Base-by-base conservation (phyloP, 1,140 invertebrate species). In the Odontomachus brunneus region DNA sequence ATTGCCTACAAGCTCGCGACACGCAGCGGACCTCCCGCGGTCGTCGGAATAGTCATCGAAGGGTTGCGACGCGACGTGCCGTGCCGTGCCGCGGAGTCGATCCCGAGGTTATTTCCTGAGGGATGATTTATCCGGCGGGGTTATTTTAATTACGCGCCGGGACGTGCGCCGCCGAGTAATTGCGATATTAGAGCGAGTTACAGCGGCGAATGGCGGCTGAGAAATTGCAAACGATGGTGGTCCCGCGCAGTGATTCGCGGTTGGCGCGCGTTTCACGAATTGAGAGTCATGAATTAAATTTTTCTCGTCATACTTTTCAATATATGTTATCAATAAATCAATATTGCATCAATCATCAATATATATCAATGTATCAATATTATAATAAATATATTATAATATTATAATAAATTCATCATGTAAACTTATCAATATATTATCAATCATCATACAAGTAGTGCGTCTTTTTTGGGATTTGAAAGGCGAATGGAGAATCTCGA, bases 1-100 rank as follows among this genome's bases (percentile, higher is more conserved):
- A 92, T 92, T 91, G 87, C 81, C 71, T 86, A 84, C 83, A 85
- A 89, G 88, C 76, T 83, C 57, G 81, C 84, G 78, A 87, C 72
- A 84, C 86, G 89, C 85, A 73, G 80, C 84, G 89, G 90, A 89
- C 88, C 91, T 83, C 88, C 83, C 81, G 85, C 82, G 59, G 86
- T 87, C 81, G 75, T 67, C 57, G 60, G 29, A 59, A 63, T 78
- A 73, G 66, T 62, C 24, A 53, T 71, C 48, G 72, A 67, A 71
- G 55, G 66, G 63, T 53, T 51, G 69, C 44, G 85, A 67, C 3
- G 44, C 38, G 17, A 63, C 55, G 29, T 22, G 49, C 67, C 48
- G 9, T 55, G 11, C 7, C 29, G 19, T 11, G n/a, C 53, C 22
- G 33, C 17, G 22, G n/a, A 44, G 48, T 4, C 24, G 69, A 57